These are phyloP conservation scores for Synchiropus splendidus DNA, from an alignment of 2,113 vertebrate species.

Conservation along the genomic window DNA sequence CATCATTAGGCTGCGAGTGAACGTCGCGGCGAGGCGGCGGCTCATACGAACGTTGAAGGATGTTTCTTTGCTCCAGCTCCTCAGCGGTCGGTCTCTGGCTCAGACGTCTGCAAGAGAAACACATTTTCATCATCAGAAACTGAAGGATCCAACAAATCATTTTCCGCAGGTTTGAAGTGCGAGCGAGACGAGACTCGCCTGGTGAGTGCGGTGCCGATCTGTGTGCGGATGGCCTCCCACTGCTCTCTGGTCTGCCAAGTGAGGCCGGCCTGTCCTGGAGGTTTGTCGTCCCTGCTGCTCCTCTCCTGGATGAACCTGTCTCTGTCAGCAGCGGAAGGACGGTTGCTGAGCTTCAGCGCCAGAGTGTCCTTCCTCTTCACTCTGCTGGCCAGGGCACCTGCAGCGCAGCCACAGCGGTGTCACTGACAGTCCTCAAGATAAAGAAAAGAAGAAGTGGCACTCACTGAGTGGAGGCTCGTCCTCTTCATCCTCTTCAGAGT, in stretches of 20 bases:
- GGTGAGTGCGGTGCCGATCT: slow-evolving; percentile 87
- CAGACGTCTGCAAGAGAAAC: slow-evolving; percentile 69
- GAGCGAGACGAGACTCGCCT: slow-evolving; percentile 55
- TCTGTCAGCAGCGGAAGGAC: slow-evolving; percentile 66
- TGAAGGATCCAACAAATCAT: background rate
- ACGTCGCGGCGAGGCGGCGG: too few species aligned
- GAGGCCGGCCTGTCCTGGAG: slow-evolving; percentile 69
- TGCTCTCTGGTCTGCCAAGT: slow-evolving; percentile 92
- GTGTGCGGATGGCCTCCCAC: slow-evolving; percentile 90
- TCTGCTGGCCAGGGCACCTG: slow-evolving; percentile 85
- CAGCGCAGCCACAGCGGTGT: slow-evolving; percentile 2
- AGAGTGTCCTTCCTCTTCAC: slow-evolving; percentile 94
- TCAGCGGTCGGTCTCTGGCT: slow-evolving; percentile 94
- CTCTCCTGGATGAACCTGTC: slow-evolving; percentile 49
- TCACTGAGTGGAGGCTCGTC: slow-evolving; percentile 72
- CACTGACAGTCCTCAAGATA: background rate
- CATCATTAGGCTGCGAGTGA: too few species aligned
- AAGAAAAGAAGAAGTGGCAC: slow-evolving; percentile 4
- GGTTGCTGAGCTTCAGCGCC: slow-evolving; percentile 84
- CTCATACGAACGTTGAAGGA: slow-evolving; percentile 82
- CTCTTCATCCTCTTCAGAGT: slow-evolving; percentile 83
- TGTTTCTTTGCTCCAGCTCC: slow-evolving; percentile 96
- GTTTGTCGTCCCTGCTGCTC: slow-evolving; percentile 58
- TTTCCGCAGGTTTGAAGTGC: background rate
- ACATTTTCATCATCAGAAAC: slow-evolving; percentile 4